These are phyloP conservation scores for Rutilus rutilus DNA, from an alignment of 2,113 vertebrate genomes.

Conservation along the genomic window DNA sequence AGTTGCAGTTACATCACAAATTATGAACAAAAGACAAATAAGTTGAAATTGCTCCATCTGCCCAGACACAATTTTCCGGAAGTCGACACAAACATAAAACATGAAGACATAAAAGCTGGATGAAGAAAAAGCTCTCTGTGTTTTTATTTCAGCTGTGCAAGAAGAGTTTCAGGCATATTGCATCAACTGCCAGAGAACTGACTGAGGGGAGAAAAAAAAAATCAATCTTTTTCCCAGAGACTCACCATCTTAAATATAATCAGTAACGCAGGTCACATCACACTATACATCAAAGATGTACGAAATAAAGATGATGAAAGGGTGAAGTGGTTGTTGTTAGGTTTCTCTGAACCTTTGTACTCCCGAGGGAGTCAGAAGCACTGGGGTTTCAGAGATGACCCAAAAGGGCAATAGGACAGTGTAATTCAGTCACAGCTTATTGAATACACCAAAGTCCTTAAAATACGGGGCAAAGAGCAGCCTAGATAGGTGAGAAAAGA, in stretches of 20 bases:
- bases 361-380: slow-evolving; percentile 70
- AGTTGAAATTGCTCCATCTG: neutral
- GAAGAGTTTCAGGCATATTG: slow-evolving; percentile 27
- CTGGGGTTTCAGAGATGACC: slow-evolving; percentile 59
- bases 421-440: neutral
- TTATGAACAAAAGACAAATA: neutral
- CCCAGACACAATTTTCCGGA: neutral
- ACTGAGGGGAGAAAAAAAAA: neutral
- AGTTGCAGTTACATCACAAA: neutral
- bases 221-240: neutral
- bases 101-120: neutral
- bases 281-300: slow-evolving; percentile 22
- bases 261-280: slow-evolving; percentile 40
- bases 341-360: slow-evolving; percentile 66
- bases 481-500: slow-evolving; percentile 1
- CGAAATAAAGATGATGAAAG: slow-evolving; percentile 61
- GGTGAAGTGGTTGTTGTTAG: slow-evolving; percentile 52
- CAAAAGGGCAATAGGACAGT: slow-evolving; percentile 39
- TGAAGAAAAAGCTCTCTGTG: neutral
- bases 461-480: neutral
- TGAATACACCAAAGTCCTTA: slow-evolving; percentile 1
- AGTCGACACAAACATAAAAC: neutral
- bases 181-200: slow-evolving; percentile 15
- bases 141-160: slow-evolving; percentile 14
- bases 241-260: slow-evolving; percentile 1